Percentiles rank a stretch among this genome's conserved stretches.
These are phyloP conservation scores for Elysia chlorotica DNA, from an alignment of 1,140 invertebrate genomes.

Conservation along the genomic window DNA sequence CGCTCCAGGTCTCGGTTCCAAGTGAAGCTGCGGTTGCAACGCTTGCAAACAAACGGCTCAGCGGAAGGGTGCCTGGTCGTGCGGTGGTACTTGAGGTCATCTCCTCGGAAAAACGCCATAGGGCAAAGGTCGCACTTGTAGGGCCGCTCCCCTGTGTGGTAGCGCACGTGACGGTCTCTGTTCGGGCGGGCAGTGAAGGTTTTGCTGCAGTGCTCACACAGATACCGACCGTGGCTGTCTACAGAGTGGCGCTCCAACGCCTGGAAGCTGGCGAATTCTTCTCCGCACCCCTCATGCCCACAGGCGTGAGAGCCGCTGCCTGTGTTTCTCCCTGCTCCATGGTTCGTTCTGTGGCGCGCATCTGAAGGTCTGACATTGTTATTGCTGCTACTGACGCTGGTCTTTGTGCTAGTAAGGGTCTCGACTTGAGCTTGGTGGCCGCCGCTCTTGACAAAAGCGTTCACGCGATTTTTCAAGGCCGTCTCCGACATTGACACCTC, in stretches of 20 bases:
- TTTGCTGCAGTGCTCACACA: slow-evolving; percentile 54
- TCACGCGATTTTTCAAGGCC: neutral
- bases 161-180: slow-evolving; percentile 52
- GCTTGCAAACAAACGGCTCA: slow-evolving; percentile 37
- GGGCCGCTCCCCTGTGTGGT: slow-evolving; percentile 55
- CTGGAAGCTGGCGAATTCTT: slow-evolving; percentile 37
- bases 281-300: slow-evolving; percentile 38
- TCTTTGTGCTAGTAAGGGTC: neutral
- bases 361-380: neutral
- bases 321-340: no score
- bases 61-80: slow-evolving; percentile 50
- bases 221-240: slow-evolving; percentile 39
- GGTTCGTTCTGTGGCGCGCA: neutral
- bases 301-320: neutral
- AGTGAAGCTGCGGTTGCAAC: slow-evolving; percentile 40
- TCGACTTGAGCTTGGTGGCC: neutral
- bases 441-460: neutral
- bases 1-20: slow-evolving; percentile 47
- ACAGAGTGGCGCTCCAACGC: slow-evolving; percentile 43
- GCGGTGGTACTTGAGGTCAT: slow-evolving; percentile 54
- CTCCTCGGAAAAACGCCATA: slow-evolving; percentile 48
- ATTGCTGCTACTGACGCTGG: neutral
- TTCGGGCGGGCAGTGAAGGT: slow-evolving; percentile 55
- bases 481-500: neutral
- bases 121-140: slow-evolving; percentile 52